Evolutionary conservation across 2,797 vertebrate genomes (phyloP).

Genomic region (Eidolon dupreanum): DNA sequence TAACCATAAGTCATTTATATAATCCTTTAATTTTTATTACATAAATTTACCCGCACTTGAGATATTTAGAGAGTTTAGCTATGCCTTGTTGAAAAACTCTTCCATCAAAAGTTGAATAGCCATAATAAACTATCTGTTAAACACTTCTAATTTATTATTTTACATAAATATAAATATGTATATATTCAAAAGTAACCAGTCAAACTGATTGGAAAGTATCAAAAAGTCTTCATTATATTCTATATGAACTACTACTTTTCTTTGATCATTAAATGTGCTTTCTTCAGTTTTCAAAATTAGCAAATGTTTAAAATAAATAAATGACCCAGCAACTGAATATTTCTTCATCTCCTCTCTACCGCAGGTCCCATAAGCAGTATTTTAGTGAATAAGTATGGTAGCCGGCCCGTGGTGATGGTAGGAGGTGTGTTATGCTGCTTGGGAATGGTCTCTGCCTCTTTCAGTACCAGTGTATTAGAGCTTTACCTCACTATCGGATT

Average conservation of each 20-base stretch:
- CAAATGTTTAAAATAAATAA: not conserved
- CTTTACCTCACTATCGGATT: conserved; percentile 96
- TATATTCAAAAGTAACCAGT: not conserved
- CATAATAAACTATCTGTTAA: not conserved
- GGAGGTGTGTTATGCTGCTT: conserved; percentile 92
- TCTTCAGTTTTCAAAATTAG: conserved; percentile 5
- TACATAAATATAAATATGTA: not conserved
- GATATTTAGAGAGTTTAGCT: not conserved
- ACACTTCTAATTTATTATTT: not conserved
- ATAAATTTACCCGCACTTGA: not conserved
- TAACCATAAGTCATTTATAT: not conserved
- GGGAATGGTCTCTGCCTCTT: conserved; percentile 95
- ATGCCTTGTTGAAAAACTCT: not conserved
- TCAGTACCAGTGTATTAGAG: conserved; percentile 91
- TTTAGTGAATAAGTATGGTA: conserved; percentile 96
- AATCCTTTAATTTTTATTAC: not conserved
- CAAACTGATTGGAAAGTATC: not conserved
- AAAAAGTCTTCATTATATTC: not conserved
- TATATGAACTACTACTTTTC: not conserved
- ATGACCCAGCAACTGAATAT: not conserved
- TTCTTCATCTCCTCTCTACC: conserved; percentile 50
- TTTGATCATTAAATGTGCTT: not conserved
- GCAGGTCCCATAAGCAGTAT: conserved; percentile 97
- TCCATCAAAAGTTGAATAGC: not conserved
- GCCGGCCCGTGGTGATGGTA: conserved; percentile 94